Percentiles rank a stretch among this genome's conserved stretches.
phyloP scores from a whole-genome alignment of 2,797 vertebrate species.

The Lophotriccus pileatus region DNA sequence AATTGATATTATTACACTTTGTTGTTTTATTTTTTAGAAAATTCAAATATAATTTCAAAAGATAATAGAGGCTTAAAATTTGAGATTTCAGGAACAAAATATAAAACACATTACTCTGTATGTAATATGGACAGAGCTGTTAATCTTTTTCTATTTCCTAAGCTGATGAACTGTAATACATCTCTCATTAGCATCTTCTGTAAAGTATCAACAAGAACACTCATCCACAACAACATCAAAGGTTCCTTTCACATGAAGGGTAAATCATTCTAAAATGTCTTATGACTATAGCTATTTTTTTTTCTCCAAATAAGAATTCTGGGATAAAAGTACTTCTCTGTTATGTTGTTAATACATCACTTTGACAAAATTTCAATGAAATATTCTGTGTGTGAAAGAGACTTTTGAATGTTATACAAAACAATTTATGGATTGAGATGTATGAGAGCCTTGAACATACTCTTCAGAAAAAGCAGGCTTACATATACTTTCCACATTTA shows the following conservation, averaged over 20 bases:
- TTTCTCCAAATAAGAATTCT: not conserved
- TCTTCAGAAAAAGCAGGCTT: not conserved
- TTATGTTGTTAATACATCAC: not conserved
- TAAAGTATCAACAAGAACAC: not conserved
- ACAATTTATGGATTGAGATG: not conserved
- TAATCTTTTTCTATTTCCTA: not conserved
- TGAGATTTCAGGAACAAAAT: not conserved
- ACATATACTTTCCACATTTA: not conserved
- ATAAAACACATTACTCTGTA: not conserved
- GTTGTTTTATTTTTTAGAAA: not conserved
- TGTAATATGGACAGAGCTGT: not conserved
- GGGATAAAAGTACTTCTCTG: not conserved
- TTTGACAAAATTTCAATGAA: not conserved
- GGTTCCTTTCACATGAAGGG: not conserved
- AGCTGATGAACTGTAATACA: not conserved
- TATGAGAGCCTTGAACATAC: rapidly evolving
- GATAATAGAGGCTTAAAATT: not conserved
- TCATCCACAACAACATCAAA: not conserved
- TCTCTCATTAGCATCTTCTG: not conserved
- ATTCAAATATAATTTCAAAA: not conserved
- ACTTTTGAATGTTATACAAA: not conserved
- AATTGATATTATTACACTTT: not conserved
- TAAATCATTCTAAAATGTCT: not conserved
- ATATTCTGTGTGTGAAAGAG: not conserved
- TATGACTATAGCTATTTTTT: not conserved